Percentiles rank a stretch among this genome's conserved stretches.
These are phyloP conservation scores for Atta colombica DNA, from an alignment of 1,140 invertebrate species.

Conservation along the genomic window DNA sequence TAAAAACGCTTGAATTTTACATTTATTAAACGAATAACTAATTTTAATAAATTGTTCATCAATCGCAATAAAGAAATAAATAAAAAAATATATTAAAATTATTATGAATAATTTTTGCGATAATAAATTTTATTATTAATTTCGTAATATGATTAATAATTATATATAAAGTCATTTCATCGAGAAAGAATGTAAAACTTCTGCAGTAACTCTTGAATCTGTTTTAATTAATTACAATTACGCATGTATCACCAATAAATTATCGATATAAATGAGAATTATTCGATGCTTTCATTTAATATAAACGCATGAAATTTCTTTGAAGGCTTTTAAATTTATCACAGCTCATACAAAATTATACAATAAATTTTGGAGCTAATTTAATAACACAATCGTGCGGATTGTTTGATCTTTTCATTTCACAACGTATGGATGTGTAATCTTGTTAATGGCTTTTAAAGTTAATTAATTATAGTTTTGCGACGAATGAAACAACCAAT, in stretches of 20 bases:
- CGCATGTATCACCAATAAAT: slow-evolving; percentile 30
- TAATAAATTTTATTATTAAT: slow-evolving; percentile 23
- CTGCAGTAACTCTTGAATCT: slow-evolving; percentile 10
- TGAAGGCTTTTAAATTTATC: slow-evolving; percentile 48
- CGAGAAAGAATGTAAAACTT: slow-evolving; percentile 34
- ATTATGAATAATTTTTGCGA: background rate
- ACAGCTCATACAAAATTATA: slow-evolving; percentile 5
- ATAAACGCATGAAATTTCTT: slow-evolving; percentile 8
- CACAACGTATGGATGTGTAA: background rate
- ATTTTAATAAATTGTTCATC: background rate
- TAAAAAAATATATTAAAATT: slow-evolving; percentile 26
- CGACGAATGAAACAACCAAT: background rate
- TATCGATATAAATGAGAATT: slow-evolving; percentile 10
- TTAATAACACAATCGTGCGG: background rate
- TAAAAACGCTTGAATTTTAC: background rate
- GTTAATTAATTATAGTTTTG: slow-evolving; percentile 29
- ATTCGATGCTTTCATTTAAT: slow-evolving; percentile 29
- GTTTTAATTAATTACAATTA: slow-evolving; percentile 55
- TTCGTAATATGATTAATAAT: background rate
- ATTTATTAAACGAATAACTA: background rate
- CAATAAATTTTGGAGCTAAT: slow-evolving; percentile 29
- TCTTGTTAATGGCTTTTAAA: slow-evolving; percentile 14
- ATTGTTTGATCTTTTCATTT: slow-evolving; percentile 24
- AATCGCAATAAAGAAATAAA: background rate
- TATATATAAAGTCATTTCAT: slow-evolving; percentile 3